Base-by-base conservation (phyloP, 2,113 vertebrate genomes). In the Cisticola juncidis region DNA sequence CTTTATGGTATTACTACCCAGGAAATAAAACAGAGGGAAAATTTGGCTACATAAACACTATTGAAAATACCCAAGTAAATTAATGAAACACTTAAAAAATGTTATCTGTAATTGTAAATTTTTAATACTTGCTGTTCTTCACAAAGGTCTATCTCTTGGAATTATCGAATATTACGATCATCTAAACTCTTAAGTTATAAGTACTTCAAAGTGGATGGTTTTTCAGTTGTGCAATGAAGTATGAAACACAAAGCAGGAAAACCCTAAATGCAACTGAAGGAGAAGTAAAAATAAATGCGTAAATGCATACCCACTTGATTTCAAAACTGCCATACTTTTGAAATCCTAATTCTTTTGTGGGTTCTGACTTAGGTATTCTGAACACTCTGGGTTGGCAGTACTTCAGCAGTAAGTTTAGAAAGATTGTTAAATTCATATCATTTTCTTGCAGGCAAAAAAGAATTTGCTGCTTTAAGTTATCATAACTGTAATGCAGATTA, bases 241-340 rank as follows among this genome's bases (percentile, higher is more conserved):
- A 64, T 81, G 86, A 92, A 89, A 91, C 35, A 77, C 35, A 76
- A 93, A 93, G 94, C 80, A 92, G 88, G 94, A 97, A 95, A 95
- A 95, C 83, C 83, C 65, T 95, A 87, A 94, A 57, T 89, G 91
- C 45, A 76, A 24, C 77, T 86, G 86, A 97, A 94, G 72, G 64
- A 95, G 94, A 95, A 95, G 94, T 94, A 95, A 94, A 95, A 96
- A 90, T 88, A 91, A 93, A 74, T 86, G 58, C 2, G 0, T 88
- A 76, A 86, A 70, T 58, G 51, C 56, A 58, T 76, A 94, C 44
- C 69, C 51, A 60, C 51, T 93, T 74, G 68, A 85, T 96, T 96
- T 96, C 82, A 88, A 92, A 95, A 95, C 65, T 92, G 57, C 42
- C 50, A 12, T 71, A 60, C 81, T 94, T 95, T 91, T 95, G 89